Conservation (phyloP, 2,888 invertebrate genomes). For the Cantharis lateralis region DNA sequence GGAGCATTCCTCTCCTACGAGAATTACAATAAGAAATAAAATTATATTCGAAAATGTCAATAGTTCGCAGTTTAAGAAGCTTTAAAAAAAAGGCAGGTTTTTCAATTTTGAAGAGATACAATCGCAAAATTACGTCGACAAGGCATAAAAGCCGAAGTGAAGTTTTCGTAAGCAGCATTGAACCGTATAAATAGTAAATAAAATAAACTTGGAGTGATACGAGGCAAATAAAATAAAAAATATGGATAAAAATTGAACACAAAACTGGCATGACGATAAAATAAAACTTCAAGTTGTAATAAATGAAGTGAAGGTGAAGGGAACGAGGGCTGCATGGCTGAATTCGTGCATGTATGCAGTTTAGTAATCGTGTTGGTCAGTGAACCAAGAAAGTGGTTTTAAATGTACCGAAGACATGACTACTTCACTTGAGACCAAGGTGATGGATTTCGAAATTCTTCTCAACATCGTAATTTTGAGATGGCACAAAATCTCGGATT, state of each 20-base stretch:
- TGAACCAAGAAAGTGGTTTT: background rate
- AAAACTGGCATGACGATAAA: background rate
- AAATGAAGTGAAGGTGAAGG: background rate
- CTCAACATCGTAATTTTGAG: too few species aligned
- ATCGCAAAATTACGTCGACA: background rate
- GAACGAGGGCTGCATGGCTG: background rate
- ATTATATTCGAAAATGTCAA: background rate
- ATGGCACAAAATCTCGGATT: too few species aligned
- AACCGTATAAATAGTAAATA: background rate
- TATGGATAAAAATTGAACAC: background rate
- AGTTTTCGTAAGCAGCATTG: background rate
- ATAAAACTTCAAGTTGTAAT: background rate
- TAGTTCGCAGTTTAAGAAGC: too few species aligned
- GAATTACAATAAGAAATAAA: background rate
- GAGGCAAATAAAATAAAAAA: background rate
- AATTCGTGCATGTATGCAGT: background rate
- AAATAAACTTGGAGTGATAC: background rate
- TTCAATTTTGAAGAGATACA: background rate
- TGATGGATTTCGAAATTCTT: too few species aligned
- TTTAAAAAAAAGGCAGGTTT: too few species aligned
- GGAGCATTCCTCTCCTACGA: background rate
- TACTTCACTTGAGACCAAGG: background rate
- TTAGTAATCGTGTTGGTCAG: background rate
- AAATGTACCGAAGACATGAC: background rate
- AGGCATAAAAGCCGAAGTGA: background rate